Evolutionary conservation across 2,113 vertebrate species (phyloP), one percentile per base, ranked within the genome.

Genomic region (Camelus bactrianus): DNA sequence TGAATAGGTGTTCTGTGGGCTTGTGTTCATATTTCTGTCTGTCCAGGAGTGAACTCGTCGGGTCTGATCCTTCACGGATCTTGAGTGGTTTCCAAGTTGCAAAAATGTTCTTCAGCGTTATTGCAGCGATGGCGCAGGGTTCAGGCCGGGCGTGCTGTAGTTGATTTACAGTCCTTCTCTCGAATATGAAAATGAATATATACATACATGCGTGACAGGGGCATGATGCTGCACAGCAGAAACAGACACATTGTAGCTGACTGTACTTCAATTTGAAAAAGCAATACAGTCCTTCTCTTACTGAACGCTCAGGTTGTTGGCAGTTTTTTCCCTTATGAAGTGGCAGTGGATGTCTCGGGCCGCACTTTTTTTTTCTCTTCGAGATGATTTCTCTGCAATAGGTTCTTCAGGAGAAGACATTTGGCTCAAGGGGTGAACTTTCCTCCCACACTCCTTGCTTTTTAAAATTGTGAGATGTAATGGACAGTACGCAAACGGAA

Each of bases 401-500:
- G 69, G 16, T 48, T 82, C 93, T 91, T 24, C 50, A 73, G 58
- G 62, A 82, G 4, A 69, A 22, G 46, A 9, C 69, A 19, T 3
- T 11, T 69, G 50, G 38, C 42, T 50, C 42, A 26, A 77, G 35
- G 73, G 7, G 1, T 9, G 46, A 26, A 17, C 38, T 28, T 72
- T 9, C 6, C 13, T 16, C 6, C 7, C 62, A 28, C 1, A 5
- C 10, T 20, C 24, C 48, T 0, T 77, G 64, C 5, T 26, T n/a
- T 22, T 19, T 24, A 35, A 38, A 1, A 35, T 19, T 6, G 15
- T 52, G 9, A 38, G 32, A 2, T 4, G 64, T 12, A 3, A 8
- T 1, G 17, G 7, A 8, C 0, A 5, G 11, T 28, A 3, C 1
- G 5, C 13, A 7, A n/a, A n/a, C 3, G 4, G 81, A 4, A n/a